Evolutionary conservation across 1,140 invertebrate species (phyloP).

Genomic region (Portunus trituberculatus): DNA sequence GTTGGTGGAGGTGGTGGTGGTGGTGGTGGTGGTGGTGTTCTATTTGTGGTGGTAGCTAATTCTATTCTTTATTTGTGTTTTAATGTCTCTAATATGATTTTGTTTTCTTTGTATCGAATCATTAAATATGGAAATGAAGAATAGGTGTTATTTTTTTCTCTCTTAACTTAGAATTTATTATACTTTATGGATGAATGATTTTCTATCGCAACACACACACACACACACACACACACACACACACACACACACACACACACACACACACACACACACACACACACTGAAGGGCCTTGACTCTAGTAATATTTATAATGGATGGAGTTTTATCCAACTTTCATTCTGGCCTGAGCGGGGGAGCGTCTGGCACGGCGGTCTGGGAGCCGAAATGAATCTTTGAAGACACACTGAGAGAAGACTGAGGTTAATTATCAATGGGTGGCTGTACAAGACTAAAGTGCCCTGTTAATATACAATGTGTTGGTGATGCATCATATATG

Average conservation of each 20-base stretch:
- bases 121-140: too few species aligned
- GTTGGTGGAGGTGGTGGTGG: too few species aligned
- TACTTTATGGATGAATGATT: too few species aligned
- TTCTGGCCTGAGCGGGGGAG: background rate
- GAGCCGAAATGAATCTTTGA: background rate
- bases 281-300: background rate
- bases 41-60: too few species aligned
- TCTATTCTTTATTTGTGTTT: too few species aligned
- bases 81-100: too few species aligned
- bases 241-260: background rate
- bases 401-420: background rate
- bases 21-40: too few species aligned
- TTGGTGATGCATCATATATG: background rate
- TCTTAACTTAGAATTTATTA: too few species aligned
- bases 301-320: background rate
- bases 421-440: background rate
- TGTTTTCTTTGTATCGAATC: too few species aligned
- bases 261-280: constrained; percentile 9
- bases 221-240: constrained; percentile 4
- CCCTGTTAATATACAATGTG: background rate
- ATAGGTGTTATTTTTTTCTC: too few species aligned
- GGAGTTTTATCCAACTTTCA: background rate
- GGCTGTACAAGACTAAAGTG: constrained; percentile 12
- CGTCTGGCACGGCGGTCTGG: background rate
- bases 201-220: too few species aligned